These are phyloP conservation scores for Charanyca ferruginea DNA, from an alignment of 2,888 invertebrate species.

Conservation along the genomic window DNA sequence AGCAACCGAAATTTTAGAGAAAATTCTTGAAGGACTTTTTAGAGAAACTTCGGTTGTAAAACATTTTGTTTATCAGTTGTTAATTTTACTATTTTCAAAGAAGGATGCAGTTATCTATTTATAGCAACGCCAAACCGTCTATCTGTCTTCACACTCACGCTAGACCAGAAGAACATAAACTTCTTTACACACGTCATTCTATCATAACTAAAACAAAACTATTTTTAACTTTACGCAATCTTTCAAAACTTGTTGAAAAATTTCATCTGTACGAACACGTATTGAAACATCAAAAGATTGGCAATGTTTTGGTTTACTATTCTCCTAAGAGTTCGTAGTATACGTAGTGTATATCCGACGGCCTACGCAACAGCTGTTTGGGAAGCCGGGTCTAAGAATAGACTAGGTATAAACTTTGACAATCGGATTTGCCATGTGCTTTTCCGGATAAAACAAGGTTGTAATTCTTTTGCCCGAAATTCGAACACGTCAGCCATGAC, in stretches of 20 bases:
- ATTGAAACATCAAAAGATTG: conserved; percentile 51
- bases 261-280: conserved; percentile 8
- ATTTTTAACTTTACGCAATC: conserved; percentile 32
- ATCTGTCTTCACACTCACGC: too few relatives aligned
- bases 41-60: neutral
- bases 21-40: too few relatives aligned
- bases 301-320: conserved; percentile 40
- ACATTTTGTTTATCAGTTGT: too few relatives aligned
- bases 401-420: conserved; percentile 31
- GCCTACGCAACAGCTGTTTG: conserved; percentile 42
- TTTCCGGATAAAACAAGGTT: neutral
- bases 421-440: neutral
- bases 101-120: too few relatives aligned
- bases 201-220: conserved; percentile 23
- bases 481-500: too few relatives aligned
- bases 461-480: too few relatives aligned
- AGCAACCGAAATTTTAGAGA: too few relatives aligned
- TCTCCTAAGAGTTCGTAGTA: conserved; percentile 49
- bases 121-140: too few relatives aligned
- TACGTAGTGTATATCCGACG: conserved; percentile 21
- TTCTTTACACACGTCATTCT: conserved; percentile 1
- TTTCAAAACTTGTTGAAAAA: conserved; percentile 11
- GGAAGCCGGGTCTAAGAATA: conserved; percentile 24
- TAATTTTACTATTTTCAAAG: too few relatives aligned
- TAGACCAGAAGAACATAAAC: too few relatives aligned